Conservation (phyloP, 2,113 vertebrate genomes). For the Marmota monax region DNA sequence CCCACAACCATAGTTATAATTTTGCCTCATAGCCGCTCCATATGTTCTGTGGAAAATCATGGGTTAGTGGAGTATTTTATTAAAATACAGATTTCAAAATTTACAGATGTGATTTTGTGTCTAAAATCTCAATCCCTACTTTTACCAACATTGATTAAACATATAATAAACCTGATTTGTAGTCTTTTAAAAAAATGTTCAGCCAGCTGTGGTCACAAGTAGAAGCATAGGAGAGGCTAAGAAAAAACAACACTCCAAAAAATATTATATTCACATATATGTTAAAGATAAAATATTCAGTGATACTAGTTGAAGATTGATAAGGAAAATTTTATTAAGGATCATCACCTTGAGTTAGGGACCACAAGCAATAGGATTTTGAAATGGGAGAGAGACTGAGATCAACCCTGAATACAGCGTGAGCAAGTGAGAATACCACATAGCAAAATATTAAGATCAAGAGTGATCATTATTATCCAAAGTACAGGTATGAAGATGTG, state of each 20-base stretch:
- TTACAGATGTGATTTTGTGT: neutral
- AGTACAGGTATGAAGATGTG: too few relatives aligned
- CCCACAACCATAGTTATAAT: neutral
- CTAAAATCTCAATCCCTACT: neutral
- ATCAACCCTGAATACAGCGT: neutral
- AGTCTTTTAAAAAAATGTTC: neutral
- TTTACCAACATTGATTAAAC: neutral
- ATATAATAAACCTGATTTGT: neutral
- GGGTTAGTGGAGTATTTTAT: neutral
- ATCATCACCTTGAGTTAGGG: too few relatives aligned
- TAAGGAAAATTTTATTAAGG: neutral
- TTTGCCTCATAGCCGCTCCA: neutral
- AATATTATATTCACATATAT: neutral
- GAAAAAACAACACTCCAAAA: neutral
- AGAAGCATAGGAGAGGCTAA: neutral
- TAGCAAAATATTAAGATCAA: neutral
- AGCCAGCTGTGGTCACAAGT: neutral
- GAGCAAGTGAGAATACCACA: neutral
- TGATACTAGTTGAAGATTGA: neutral
- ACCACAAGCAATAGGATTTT: neutral
- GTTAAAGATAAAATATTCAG: neutral
- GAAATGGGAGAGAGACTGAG: neutral
- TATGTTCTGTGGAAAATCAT: neutral
- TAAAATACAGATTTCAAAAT: neutral
- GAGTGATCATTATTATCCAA: too few relatives aligned